Base-by-base conservation (phyloP, 1,140 invertebrate species). In the Drosophila ambigua region DNA sequence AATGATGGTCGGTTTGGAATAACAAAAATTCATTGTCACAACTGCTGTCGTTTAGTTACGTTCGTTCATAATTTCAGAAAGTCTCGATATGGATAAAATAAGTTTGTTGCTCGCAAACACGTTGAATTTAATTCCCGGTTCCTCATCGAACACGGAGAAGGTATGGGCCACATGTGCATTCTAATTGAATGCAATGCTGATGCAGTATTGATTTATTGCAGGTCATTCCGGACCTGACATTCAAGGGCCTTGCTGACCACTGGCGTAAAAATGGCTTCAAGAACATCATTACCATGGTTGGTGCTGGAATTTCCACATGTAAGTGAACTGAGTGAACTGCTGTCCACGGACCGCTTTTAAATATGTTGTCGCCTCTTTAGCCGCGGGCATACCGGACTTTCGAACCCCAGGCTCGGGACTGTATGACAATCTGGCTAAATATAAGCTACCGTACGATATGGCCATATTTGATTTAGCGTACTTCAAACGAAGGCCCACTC, bases 301-400 rank as follows among this genome's bases (percentile, higher is more conserved):
- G 98, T 59, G 98, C 98, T 78, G 98, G 98, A 57, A 98, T 99
- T 81, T 98, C 98, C 16, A 98, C 98, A 41, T 96, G 97, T 98
- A 94, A 95, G 95, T 79, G 50, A 23, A 20, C 0, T 0, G 26
- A 0, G 0, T 20, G 4, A 15, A 16, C 2, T 7, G 1, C 4
- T 8, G 24, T 39, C n/a, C 44, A 62, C 26, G n/a, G 20, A 62
- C 26, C n/a, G 20, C 0, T 11, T 31, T 31, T 9, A 49, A 16
- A 24, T 43, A 49, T 39, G 49, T 44, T 6, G 5, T 13, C 11
- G 11, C 35, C 4, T 31, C 94, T 93, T 73, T 92, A 97, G 97
- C 97, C 92, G 97, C 97, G 68, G 98, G 98, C 63, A 99, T 99
- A 88, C 98, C 98, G 44, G 98, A 99, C 92, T 98, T 97, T 92